Conservation (phyloP, 2,113 vertebrate species). For the Cyprinodon brontotheroides region DNA sequence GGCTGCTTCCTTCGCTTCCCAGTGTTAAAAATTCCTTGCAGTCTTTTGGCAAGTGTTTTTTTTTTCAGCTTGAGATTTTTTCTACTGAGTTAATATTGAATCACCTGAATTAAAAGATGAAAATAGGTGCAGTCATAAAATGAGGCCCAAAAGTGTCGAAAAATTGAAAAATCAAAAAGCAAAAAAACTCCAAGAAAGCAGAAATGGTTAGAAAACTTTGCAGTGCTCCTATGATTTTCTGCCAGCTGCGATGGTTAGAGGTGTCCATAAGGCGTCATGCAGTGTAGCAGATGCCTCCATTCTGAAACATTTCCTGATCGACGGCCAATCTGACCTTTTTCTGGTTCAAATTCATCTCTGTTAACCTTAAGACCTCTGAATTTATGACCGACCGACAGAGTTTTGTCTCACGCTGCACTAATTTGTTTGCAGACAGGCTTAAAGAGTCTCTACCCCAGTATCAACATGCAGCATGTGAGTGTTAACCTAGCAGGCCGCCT, state of each 20-base stretch:
- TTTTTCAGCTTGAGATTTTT: neutral
- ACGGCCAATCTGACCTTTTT: neutral
- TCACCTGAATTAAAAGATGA: neutral
- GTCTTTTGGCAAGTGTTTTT: neutral
- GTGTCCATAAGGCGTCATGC: constrained; percentile 13
- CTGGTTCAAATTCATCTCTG: neutral
- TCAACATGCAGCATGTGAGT: neutral
- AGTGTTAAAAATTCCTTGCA: constrained; percentile 5
- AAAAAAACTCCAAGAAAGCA: too few relatives aligned
- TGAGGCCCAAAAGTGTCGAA: constrained; percentile 3
- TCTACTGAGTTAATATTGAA: neutral
- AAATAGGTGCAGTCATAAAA: constrained; percentile 1
- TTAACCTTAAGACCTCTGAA: constrained; percentile 2
- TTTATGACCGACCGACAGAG: constrained; percentile 12
- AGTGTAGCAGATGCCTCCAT: neutral
- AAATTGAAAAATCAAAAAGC: neutral
- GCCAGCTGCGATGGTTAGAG: neutral
- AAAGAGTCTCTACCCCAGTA: neutral
- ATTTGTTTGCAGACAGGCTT: constrained; percentile 18
- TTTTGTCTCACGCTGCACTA: constrained; percentile 5
- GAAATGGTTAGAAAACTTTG: too few relatives aligned
- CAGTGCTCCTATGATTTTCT: neutral
- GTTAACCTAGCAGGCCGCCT: constrained; percentile 8
- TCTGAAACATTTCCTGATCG: neutral
- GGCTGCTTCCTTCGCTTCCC: neutral